phyloP scores from a whole-genome alignment of 1,140 invertebrate species.

The Papilio polyxenes region DNA sequence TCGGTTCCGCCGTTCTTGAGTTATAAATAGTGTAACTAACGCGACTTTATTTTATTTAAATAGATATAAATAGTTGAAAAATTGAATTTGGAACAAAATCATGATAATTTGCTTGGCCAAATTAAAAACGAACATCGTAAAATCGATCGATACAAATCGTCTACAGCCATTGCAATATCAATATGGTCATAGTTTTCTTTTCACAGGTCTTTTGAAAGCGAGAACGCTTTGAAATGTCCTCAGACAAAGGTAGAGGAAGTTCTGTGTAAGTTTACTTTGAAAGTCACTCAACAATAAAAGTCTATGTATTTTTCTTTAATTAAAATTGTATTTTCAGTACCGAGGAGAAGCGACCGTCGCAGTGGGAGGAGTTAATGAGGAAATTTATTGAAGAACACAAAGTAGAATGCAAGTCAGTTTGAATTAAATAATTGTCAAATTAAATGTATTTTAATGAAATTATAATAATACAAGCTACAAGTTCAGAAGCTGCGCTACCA shows the following conservation, averaged over 20 bases:
- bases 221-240: conserved; percentile 16
- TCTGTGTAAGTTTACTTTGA: conserved; percentile 31
- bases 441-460: conserved; percentile 11
- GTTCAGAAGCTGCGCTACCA: no score
- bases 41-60: no score
- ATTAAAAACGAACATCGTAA: no score
- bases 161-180: background rate
- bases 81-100: no score
- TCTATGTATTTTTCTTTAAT: conserved; percentile 31
- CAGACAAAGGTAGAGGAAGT: conserved; percentile 14
- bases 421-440: background rate
- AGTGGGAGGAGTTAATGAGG: conserved; percentile 70
- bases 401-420: conserved; percentile 66
- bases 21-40: no score
- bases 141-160: background rate
- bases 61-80: no score
- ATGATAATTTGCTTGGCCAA: no score
- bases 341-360: conserved; percentile 56
- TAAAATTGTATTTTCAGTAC: conserved; percentile 43
- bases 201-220: background rate
- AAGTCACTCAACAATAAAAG: background rate
- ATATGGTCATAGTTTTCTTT: background rate
- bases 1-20: no score
- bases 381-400: conserved; percentile 69
- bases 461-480: no score